phyloP scores from a whole-genome alignment of 2,797 vertebrate species.

The Poecilia picta region DNA sequence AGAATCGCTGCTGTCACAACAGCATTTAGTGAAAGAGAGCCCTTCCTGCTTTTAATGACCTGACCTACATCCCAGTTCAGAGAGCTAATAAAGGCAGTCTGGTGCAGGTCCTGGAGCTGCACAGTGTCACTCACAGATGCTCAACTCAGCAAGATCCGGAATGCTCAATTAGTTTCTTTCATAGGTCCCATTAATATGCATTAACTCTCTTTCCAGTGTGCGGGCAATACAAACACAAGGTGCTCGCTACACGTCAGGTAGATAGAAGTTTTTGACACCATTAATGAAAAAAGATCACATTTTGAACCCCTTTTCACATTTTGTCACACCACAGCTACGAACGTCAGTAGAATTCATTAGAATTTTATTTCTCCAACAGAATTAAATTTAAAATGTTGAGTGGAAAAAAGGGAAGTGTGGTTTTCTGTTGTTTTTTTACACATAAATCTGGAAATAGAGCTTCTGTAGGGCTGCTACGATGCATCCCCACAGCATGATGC shows the following conservation, averaged over 20 bases:
- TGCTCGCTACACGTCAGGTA: constrained; percentile 49
- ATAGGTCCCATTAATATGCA: constrained; percentile 85
- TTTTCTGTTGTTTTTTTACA: not conserved
- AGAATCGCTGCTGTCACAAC: constrained; percentile 72
- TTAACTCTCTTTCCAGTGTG: constrained; percentile 78
- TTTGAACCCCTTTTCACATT: not conserved
- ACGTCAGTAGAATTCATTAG: not conserved
- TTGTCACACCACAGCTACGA: not conserved
- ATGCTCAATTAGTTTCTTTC: constrained; percentile 97
- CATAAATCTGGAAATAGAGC: not conserved
- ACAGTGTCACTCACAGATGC: constrained; percentile 97
- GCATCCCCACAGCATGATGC: not conserved
- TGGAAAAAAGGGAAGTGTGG: not conserved
- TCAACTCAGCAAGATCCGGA: constrained; percentile 95
- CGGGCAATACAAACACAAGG: constrained; percentile 62
- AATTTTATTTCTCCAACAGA: not conserved
- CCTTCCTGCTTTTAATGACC: constrained; percentile 93
- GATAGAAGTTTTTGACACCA: constrained; percentile 33
- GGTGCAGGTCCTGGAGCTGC: constrained; percentile 96
- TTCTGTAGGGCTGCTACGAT: not conserved
- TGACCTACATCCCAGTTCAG: constrained; percentile 98
- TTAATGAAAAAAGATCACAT: constrained; percentile 12
- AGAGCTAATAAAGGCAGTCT: constrained; percentile 92
- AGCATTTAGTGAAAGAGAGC: constrained; percentile 78
- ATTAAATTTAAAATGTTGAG: not conserved